Evolutionary conservation across 2,888 invertebrate genomes (phyloP).

Genomic region (Lasioglossum lativentre): DNA sequence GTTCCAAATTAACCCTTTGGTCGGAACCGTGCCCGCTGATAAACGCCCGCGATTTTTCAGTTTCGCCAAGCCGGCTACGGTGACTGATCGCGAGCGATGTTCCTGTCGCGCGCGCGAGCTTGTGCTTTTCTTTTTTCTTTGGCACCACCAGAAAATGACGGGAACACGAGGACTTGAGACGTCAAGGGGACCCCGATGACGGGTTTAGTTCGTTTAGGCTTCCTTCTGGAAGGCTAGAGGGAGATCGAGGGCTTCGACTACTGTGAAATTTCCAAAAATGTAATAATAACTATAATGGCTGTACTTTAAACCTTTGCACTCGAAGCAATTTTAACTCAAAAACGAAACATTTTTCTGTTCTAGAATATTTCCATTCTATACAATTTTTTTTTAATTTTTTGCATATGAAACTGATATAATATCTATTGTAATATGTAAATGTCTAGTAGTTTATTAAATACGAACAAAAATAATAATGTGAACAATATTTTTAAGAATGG

Average conservation of each 20-base stretch:
- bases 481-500: too few relatives aligned
- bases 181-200: neutral
- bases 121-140: neutral
- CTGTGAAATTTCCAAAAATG: neutral
- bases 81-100: conserved; percentile 7
- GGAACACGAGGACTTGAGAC: neutral
- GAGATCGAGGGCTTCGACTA: neutral
- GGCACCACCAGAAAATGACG: neutral
- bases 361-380: too few relatives aligned
- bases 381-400: too few relatives aligned
- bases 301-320: too few relatives aligned
- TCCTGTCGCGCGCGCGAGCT: neutral
- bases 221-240: neutral
- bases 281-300: too few relatives aligned
- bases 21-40: conserved; percentile 39
- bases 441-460: too few relatives aligned
- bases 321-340: too few relatives aligned
- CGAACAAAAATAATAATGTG: too few relatives aligned
- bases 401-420: too few relatives aligned
- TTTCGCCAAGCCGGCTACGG: neutral
- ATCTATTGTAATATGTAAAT: too few relatives aligned
- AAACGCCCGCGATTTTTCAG: conserved; percentile 52
- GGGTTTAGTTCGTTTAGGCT: neutral
- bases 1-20: conserved; percentile 56
- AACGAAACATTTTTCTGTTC: too few relatives aligned